These are phyloP conservation scores for Pangasius krempfi DNA, from an alignment of 2,797 vertebrate species.

Conservation along the genomic window DNA sequence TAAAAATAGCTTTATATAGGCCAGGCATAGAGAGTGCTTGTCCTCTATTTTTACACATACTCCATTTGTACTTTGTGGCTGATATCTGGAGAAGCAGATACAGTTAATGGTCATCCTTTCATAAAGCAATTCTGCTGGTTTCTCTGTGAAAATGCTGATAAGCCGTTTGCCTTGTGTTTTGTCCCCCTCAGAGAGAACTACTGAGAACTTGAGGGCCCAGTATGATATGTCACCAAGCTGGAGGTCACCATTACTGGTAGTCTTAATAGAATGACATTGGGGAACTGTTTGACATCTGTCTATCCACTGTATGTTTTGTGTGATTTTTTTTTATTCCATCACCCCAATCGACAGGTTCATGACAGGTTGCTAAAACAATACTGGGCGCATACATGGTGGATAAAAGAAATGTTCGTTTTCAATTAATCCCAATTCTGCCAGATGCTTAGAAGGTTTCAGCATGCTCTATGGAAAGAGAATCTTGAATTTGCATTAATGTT, in stretches of 20 bases:
- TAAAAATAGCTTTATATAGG: neutral
- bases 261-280: neutral
- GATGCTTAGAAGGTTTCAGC: slow-evolving; percentile 22
- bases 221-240: slow-evolving; percentile 19
- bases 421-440: neutral
- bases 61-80: neutral
- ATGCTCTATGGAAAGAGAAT: slow-evolving; percentile 16
- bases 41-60: neutral
- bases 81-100: neutral
- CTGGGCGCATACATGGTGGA: neutral
- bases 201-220: slow-evolving; percentile 10
- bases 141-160: slow-evolving; percentile 8
- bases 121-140: neutral
- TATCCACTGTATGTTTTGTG: neutral
- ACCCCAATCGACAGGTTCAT: neutral
- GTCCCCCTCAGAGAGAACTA: neutral
- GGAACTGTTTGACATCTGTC: slow-evolving; percentile 12
- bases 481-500: slow-evolving; percentile 32
- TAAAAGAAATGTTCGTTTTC: neutral
- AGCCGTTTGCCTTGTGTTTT: neutral
- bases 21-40: neutral
- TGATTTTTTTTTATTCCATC: neutral
- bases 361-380: slow-evolving; percentile 23
- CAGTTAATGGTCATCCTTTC: slow-evolving; percentile 11
- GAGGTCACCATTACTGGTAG: neutral